phyloP scores from a whole-genome alignment of 2,888 invertebrate species.

The Gastrophysa polygoni region DNA sequence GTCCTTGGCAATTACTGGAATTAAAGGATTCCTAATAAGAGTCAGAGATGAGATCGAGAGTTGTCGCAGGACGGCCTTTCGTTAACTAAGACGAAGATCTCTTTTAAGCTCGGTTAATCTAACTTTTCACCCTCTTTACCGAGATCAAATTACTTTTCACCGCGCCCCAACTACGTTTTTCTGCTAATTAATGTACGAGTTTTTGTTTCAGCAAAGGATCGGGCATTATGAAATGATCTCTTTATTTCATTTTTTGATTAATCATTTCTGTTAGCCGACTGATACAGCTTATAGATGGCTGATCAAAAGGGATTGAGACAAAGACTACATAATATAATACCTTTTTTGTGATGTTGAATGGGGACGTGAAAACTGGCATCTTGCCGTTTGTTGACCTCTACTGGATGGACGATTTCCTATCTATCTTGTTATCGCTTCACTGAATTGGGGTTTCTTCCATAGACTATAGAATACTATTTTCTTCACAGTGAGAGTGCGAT shows the following conservation, averaged over 20 bases:
- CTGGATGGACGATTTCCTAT: no score
- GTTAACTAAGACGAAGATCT: slow-evolving; percentile 35
- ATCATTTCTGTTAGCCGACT: no score
- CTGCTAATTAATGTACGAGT: slow-evolving; percentile 26
- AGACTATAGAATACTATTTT: no score
- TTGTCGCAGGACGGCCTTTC: slow-evolving; percentile 28
- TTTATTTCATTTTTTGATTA: not conserved
- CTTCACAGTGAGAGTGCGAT: no score
- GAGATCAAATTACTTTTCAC: slow-evolving; percentile 34
- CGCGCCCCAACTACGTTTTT: slow-evolving; percentile 23
- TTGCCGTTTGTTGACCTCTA: no score
- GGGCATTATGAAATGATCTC: slow-evolving; percentile 11
- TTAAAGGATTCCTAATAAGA: slow-evolving; percentile 33
- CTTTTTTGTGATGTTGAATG: no score
- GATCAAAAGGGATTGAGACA: not conserved
- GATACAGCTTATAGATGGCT: not conserved
- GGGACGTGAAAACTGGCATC: no score
- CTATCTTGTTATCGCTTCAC: no score
- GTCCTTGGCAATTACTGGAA: slow-evolving; percentile 28
- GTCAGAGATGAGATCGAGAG: slow-evolving; percentile 19
- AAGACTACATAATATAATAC: not conserved
- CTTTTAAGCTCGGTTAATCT: slow-evolving; percentile 36
- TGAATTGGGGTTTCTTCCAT: no score
- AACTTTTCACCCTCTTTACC: slow-evolving; percentile 37
- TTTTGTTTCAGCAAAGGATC: slow-evolving; percentile 14